Evolutionary conservation across 2,797 vertebrate species (phyloP).

Genomic region (Pangasius krempfi): DNA sequence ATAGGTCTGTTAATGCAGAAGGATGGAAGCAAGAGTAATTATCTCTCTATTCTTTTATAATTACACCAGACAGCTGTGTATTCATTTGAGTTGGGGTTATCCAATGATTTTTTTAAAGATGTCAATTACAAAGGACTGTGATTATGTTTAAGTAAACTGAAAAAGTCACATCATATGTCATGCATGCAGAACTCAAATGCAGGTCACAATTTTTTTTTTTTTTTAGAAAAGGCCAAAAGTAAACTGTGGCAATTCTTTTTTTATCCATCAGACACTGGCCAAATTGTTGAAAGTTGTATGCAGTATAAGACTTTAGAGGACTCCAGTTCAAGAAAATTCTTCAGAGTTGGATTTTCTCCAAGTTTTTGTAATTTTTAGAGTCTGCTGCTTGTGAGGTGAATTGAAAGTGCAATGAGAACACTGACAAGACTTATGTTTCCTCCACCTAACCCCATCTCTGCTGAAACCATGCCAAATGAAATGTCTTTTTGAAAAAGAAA

Average conservation of each 20-base stretch:
- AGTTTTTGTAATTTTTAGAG: neutral
- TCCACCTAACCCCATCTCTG: neutral
- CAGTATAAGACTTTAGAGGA: neutral
- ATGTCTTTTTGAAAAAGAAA: neutral
- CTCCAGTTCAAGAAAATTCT: neutral
- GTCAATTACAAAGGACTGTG: conserved; percentile 66
- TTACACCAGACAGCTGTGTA: conserved; percentile 70
- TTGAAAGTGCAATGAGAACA: conserved; percentile 20
- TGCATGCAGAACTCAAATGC: conserved; percentile 33
- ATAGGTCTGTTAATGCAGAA: conserved; percentile 45
- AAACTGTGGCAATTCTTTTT: neutral
- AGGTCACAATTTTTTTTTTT: conserved; percentile 10
- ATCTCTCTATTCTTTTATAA: conserved; percentile 67
- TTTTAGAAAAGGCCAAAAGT: neutral
- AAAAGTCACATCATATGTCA: conserved; percentile 54
- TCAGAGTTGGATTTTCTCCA: neutral
- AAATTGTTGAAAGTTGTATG: neutral
- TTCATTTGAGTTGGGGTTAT: conserved; percentile 69
- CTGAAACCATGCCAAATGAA: neutral
- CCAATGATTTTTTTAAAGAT: conserved; percentile 56
- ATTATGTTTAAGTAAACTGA: conserved; percentile 43
- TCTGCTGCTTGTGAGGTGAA: neutral
- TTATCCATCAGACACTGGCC: neutral
- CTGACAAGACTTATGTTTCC: neutral
- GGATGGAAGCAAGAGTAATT: conserved; percentile 66